phyloP scores from a whole-genome alignment of 2,113 vertebrate species.

The Malurus alboscapulatus region DNA sequence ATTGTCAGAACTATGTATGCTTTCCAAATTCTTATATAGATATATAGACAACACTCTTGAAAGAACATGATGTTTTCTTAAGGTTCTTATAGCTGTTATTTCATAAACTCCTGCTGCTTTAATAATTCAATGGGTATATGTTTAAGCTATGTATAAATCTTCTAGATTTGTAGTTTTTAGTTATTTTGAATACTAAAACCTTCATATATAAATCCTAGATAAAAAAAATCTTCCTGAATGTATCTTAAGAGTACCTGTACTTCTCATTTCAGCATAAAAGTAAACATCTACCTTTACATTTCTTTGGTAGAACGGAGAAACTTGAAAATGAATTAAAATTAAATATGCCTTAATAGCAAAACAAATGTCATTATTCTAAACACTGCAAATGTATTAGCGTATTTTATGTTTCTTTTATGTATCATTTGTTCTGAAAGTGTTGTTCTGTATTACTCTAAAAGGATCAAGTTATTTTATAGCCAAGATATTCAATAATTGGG shows the following conservation, averaged over 20 bases:
- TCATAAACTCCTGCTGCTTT: background rate
- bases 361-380: background rate
- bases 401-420: background rate
- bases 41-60: background rate
- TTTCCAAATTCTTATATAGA: background rate
- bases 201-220: background rate
- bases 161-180: background rate
- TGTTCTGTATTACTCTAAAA: background rate
- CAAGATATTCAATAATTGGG: background rate
- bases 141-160: background rate
- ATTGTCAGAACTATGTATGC: background rate
- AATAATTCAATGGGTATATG: background rate
- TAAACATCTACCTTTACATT: background rate
- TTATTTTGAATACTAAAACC: background rate
- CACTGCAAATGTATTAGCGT: background rate
- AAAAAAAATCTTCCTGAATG: background rate
- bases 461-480: background rate
- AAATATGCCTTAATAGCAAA: background rate
- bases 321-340: background rate
- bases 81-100: background rate
- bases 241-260: background rate
- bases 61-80: background rate
- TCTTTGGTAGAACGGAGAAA: background rate
- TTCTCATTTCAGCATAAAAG: background rate
- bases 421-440: background rate